A percentile compares a stretch with the other conserved stretches of the same genome.
Conservation (phyloP, 2,888 invertebrate genomes). For the Apamea crenata region DNA sequence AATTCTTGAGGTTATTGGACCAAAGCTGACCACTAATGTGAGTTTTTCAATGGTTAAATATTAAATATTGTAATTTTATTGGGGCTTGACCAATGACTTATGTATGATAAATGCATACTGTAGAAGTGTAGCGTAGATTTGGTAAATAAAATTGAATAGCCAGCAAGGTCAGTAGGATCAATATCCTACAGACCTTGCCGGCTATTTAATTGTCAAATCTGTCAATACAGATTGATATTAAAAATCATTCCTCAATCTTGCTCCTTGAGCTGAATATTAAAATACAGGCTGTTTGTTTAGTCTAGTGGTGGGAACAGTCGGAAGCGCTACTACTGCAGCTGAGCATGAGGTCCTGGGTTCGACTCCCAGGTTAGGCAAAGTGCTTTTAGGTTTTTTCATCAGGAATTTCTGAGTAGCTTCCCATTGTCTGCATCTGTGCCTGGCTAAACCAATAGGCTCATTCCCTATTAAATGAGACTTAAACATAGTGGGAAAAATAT, state of each 20-base stretch:
- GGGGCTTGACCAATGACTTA: not conserved
- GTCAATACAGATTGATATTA: not conserved
- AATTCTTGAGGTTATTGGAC: not conserved
- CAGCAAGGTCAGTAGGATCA: too few species aligned
- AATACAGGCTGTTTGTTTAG: not conserved
- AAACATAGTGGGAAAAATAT: not conserved
- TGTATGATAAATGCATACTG: not conserved
- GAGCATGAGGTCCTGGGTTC: not conserved
- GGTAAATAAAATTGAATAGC: not conserved
- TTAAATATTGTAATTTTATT: not conserved
- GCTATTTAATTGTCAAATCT: too few species aligned
- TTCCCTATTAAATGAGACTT: too few species aligned
- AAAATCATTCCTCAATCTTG: not conserved
- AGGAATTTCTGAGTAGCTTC: too few species aligned
- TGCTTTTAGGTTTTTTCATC: not conserved
- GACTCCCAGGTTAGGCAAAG: too few species aligned
- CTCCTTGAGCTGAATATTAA: not conserved
- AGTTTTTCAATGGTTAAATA: not conserved
- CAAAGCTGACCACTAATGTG: not conserved
- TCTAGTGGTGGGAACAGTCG: not conserved
- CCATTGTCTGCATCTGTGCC: not conserved
- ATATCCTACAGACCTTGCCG: too few species aligned
- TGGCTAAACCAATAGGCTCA: not conserved
- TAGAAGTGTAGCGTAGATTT: not conserved
- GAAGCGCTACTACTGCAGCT: not conserved